Base-by-base conservation (phyloP, 2,888 invertebrate species). In the Brachypalpus laphriformis region DNA sequence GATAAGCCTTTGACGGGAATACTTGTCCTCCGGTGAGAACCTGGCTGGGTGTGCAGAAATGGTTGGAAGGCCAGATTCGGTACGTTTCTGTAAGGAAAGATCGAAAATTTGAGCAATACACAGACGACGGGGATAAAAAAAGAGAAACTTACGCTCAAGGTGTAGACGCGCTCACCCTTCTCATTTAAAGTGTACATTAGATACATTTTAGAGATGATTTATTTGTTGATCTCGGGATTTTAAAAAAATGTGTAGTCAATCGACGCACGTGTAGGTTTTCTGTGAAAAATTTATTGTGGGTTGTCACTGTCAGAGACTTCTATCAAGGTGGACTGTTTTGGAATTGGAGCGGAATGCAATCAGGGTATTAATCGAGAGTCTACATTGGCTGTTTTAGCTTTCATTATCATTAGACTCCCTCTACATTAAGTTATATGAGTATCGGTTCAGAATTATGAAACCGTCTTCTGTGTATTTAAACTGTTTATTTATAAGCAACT, bases 21-120 rank as follows among this genome's bases (percentile, higher is more conserved):
- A 98, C 91, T 97, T 97, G 91, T 99, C 98, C 92, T 98, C 98
- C 0, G 98, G 98, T 0, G 98, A 98, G 91, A 98, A 99, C 54
- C 98, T 95, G 77, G 98, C 98, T 66, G 91, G 98, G 93, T 98
- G 98, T 3, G 98, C 98, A 0, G 97, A 97, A 68, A 95, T 89
- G 0, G 98, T 98, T 0, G 97, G 97, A 74, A 94, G 94, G 40
- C 97, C 97, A 88, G 93, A 91, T 0, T 96, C 96, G 89, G 96
- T 96, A 45, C 94, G 93, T 91, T 96, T 96, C 97, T 98, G 93
- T 57, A 18, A 8, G 5, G 1, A 1, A 40, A 56, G 14, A 47
- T n/a, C 22, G 3, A n/a, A 47, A 31, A 0, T 34, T 6, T 14
- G 47, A 6, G 4, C n/a, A 18, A 1, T 9, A 3, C 2, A 49